Conservation (phyloP, 2,888 invertebrate genomes). For the Notodonta dromedarius region DNA sequence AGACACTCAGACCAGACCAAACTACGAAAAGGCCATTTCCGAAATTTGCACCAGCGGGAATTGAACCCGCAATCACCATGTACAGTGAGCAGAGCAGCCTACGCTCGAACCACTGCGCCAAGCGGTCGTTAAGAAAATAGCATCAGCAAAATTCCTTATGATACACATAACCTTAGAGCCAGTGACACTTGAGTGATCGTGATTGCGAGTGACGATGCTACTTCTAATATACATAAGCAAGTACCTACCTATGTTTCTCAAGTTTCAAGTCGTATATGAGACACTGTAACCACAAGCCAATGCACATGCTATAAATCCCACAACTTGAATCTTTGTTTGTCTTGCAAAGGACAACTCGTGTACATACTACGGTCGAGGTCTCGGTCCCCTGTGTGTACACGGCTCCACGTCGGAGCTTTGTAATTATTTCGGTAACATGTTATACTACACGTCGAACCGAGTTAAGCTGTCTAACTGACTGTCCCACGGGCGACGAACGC, state of each 20-base stretch:
- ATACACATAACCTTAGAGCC: no score
- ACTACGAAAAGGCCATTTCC: no score
- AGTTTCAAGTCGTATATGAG: neutral
- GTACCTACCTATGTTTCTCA: neutral
- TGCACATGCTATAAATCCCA: constrained; percentile 5
- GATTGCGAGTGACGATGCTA: no score
- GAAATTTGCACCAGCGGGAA: no score
- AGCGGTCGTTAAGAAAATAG: no score
- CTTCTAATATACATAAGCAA: no score
- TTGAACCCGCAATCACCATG: no score
- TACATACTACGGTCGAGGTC: neutral
- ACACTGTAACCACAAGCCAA: constrained; percentile 5
- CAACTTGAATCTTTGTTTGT: constrained; percentile 5
- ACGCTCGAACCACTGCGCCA: no score
- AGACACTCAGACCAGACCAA: no score
- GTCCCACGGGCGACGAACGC: constrained; percentile 23
- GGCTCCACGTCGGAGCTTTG: constrained; percentile 13
- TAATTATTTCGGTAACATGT: constrained; percentile 32
- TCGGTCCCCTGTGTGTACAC: neutral
- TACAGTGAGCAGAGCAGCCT: no score
- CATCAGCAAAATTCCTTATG: no score
- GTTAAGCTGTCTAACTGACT: constrained; percentile 14
- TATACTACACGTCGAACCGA: constrained; percentile 11
- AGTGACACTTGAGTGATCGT: no score
- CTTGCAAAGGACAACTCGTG: constrained; percentile 3